A percentile compares a stretch with the other conserved stretches of the same genome.
Conservation (phyloP, 2,113 vertebrate genomes). For the Equus quagga region DNA sequence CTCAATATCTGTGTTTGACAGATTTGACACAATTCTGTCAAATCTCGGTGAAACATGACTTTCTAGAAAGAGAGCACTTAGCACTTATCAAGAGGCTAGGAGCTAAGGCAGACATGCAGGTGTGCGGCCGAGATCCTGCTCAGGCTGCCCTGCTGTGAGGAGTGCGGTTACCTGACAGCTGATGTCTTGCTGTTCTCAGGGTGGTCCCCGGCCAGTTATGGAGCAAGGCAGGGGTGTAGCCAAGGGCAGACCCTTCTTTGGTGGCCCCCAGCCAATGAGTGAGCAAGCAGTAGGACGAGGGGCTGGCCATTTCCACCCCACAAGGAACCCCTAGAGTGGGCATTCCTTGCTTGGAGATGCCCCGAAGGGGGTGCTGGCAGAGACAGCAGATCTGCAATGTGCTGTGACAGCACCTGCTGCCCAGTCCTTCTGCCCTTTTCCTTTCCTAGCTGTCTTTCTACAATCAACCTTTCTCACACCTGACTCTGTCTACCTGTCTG, state of each 20-base stretch:
- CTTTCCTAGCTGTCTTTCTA: background rate
- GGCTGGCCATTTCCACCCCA: accelerated
- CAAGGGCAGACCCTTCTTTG: background rate
- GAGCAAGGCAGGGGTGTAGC: background rate
- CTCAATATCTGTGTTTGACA: background rate
- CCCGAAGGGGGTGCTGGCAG: accelerated
- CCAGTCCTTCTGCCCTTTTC: background rate
- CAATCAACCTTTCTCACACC: background rate
- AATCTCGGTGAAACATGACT: background rate
- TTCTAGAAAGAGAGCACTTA: background rate
- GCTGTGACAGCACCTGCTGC: too few species aligned
- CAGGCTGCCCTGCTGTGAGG: background rate
- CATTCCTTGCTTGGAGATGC: background rate
- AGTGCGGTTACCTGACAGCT: background rate
- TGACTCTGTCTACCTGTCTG: background rate
- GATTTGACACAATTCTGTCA: background rate
- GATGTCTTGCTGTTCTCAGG: background rate
- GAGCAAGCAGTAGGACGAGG: accelerated
- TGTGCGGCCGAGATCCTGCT: accelerated
- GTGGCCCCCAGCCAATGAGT: background rate
- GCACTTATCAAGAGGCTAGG: background rate
- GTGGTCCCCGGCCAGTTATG: too few species aligned
- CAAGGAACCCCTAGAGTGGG: accelerated
- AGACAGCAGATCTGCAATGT: background rate
- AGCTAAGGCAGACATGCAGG: background rate